A percentile compares a stretch with the other conserved stretches of the same genome.
Conservation (phyloP, 2,888 invertebrate species). For the Protodeltote pygarga region DNA sequence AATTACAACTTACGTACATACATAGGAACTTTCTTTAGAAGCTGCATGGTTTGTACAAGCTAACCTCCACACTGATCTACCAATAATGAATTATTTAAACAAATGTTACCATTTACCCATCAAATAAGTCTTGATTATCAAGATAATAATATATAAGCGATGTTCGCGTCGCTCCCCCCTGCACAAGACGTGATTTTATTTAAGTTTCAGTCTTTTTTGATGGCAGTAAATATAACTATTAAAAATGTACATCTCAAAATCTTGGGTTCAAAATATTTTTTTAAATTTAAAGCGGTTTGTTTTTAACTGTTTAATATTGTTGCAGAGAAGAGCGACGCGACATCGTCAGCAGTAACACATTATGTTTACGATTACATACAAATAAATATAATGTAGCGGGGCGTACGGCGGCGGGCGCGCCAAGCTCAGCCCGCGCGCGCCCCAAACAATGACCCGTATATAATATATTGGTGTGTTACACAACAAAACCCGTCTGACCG, state of each 20-base stretch:
- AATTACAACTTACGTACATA: constrained; percentile 87
- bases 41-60: constrained; percentile 87
- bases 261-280: constrained; percentile 38
- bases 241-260: constrained; percentile 47
- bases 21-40: constrained; percentile 87
- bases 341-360: constrained; percentile 72
- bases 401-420: constrained; percentile 58
- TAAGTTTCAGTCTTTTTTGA: constrained; percentile 45
- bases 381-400: constrained; percentile 73
- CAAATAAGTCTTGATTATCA: constrained; percentile 76
- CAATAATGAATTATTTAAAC: constrained; percentile 80
- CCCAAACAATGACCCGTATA: constrained; percentile 84
- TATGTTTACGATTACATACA: constrained; percentile 77
- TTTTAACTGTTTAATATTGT: constrained; percentile 36
- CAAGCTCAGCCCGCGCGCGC: constrained; percentile 70
- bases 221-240: constrained; percentile 46
- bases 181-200: constrained; percentile 31
- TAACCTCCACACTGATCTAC: constrained; percentile 86
- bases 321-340: constrained; percentile 57
- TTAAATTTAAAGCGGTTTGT: constrained; percentile 41
- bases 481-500: constrained; percentile 77
- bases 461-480: constrained; percentile 78
- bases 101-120: constrained; percentile 74
- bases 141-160: constrained; percentile 67
- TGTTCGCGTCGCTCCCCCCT: constrained; percentile 54